Percentiles rank a stretch among this genome's conserved stretches.
Conservation (phyloP, 2,888 invertebrate genomes). For the Seira sanloemensis region DNA sequence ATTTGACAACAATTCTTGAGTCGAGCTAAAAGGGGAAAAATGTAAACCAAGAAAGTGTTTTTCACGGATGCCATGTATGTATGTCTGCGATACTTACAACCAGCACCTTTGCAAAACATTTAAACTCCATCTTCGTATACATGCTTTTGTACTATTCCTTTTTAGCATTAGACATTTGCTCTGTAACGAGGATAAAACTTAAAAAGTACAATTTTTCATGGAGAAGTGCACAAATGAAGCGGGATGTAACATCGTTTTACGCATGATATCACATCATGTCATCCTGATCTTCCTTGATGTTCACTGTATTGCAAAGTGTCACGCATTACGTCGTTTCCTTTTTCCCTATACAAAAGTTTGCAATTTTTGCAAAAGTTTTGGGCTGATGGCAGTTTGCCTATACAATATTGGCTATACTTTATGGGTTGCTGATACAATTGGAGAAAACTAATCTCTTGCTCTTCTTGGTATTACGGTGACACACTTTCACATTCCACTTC, state of each 20-base stretch:
- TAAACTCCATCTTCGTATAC: background rate
- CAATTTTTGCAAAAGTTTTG: too few species aligned
- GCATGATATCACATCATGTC: conserved; percentile 36
- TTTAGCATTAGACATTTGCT: background rate
- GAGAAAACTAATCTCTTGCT: too few species aligned
- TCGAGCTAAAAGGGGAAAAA: background rate
- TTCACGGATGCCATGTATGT: background rate
- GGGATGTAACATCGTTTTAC: conserved; percentile 9
- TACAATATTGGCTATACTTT: too few species aligned
- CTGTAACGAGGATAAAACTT: background rate
- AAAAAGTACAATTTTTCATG: conserved; percentile 8
- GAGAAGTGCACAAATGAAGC: background rate
- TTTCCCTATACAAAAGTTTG: too few species aligned
- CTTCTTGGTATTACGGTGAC: too few species aligned
- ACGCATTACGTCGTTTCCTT: background rate
- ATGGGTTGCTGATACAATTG: too few species aligned
- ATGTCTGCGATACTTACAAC: background rate
- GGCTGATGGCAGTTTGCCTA: too few species aligned
- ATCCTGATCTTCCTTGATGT: conserved; percentile 2
- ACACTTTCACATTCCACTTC: too few species aligned
- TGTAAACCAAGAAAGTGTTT: background rate
- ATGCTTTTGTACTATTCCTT: background rate
- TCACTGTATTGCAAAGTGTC: background rate
- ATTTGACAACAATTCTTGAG: background rate
- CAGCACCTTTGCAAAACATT: background rate